Percentiles rank a stretch among this genome's conserved stretches.
phyloP scores from a whole-genome alignment of 2,797 vertebrate species.

The Leptodactylus fallax region DNA sequence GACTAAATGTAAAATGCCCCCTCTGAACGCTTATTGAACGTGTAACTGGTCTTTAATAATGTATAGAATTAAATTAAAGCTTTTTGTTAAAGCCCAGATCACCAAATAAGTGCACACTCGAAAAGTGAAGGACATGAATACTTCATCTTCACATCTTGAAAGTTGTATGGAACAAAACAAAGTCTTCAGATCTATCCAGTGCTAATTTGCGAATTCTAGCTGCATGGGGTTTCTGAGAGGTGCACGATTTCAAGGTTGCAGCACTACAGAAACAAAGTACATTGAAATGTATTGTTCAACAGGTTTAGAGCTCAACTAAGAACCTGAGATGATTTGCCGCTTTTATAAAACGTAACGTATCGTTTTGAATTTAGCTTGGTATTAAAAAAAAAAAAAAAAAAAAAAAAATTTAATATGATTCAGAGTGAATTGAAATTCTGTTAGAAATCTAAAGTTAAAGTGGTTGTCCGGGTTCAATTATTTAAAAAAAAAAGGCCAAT shows the following conservation, averaged over 20 bases:
- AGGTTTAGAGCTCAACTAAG: neutral
- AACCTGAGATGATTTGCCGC: neutral
- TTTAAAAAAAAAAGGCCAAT: no score
- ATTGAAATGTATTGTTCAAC: neutral
- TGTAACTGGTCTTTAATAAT: conserved; percentile 49
- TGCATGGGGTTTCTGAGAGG: conserved; percentile 23
- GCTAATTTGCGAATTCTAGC: conserved; percentile 26
- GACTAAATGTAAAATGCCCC: neutral
- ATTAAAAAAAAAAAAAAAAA: neutral
- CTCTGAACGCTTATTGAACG: conserved; percentile 9
- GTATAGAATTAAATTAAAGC: conserved; percentile 20
- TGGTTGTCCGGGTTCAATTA: no score
- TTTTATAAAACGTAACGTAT: neutral
- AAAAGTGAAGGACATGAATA: conserved; percentile 33
- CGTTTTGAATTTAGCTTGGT: neutral
- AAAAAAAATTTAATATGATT: neutral
- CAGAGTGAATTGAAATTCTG: no score
- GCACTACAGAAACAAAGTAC: neutral
- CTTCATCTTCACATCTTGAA: conserved; percentile 12
- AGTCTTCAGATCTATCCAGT: conserved; percentile 40
- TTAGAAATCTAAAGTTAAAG: no score
- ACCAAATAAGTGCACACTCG: conserved; percentile 12
- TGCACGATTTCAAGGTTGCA: conserved; percentile 10
- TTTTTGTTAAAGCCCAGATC: conserved; percentile 38
- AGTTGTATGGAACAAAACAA: conserved; percentile 34